These are phyloP conservation scores for Phalloptychus januarius DNA, from an alignment of 2,797 vertebrate genomes.

Conservation along the genomic window DNA sequence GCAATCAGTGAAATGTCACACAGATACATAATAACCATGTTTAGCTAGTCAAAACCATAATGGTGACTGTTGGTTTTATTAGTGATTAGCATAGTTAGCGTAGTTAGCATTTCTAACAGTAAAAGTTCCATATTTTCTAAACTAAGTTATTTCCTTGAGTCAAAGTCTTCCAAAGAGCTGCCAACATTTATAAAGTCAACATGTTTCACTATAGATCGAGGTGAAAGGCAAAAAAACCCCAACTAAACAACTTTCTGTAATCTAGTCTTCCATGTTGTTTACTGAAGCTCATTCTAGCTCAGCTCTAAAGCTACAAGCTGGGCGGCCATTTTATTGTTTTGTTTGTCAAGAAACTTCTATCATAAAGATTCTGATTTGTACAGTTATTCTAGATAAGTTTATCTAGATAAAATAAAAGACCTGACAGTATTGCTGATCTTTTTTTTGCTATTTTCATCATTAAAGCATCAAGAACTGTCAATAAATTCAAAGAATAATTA, in stretches of 20 bases:
- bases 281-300: neutral
- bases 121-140: neutral
- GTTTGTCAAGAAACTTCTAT: neutral
- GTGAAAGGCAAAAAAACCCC: neutral
- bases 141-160: too few species aligned
- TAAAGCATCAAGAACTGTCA: neutral
- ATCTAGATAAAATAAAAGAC: neutral
- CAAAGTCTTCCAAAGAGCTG: neutral
- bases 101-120: neutral
- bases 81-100: neutral
- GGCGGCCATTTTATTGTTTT: neutral
- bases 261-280: neutral
- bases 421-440: neutral
- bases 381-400: neutral
- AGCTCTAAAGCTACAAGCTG: neutral
- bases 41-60: neutral
- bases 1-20: neutral
- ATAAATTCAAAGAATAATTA: neutral
- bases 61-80: neutral
- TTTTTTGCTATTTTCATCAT: neutral
- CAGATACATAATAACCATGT: neutral
- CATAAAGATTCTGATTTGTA: neutral
- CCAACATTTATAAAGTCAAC: neutral
- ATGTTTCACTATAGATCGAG: neutral
- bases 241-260: neutral